phyloP scores from a whole-genome alignment of 2,797 vertebrate species.

The Ispidina lecontei region DNA sequence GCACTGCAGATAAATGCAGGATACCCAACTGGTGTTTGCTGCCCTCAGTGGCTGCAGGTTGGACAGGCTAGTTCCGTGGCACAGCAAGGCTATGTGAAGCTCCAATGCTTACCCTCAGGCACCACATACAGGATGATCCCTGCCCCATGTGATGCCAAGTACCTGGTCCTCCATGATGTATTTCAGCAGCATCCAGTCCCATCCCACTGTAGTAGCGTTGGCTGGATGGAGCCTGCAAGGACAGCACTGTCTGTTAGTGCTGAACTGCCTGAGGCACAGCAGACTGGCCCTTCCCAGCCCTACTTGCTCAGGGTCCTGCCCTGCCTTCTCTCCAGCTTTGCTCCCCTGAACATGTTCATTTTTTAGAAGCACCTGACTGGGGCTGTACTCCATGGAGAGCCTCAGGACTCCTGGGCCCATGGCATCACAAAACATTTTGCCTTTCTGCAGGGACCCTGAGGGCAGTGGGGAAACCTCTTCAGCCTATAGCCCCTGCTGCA shows the following conservation, averaged over 20 bases:
- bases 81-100: not conserved
- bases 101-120: not conserved
- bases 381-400: not conserved
- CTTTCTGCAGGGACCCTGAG: not conserved
- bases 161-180: slow-evolving; percentile 87
- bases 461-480: not conserved
- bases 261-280: rapidly evolving
- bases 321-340: not conserved
- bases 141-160: not conserved
- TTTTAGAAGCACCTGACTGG: not conserved
- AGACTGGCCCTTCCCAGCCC: not conserved
- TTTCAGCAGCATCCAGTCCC: slow-evolving; percentile 91
- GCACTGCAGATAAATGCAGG: not conserved
- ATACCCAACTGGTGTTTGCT: not conserved
- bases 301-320: not conserved
- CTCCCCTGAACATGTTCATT: not conserved
- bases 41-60: not conserved
- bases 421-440: not conserved
- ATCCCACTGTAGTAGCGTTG: slow-evolving; percentile 81
- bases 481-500: not conserved
- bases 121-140: rapidly evolving
- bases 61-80: not conserved
- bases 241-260: slow-evolving; percentile 23
- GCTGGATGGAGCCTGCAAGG: slow-evolving; percentile 87
- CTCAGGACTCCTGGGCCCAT: not conserved